Evolutionary conservation across 2,888 invertebrate species (phyloP).

Genomic region (Neoscelio sp.): DNA sequence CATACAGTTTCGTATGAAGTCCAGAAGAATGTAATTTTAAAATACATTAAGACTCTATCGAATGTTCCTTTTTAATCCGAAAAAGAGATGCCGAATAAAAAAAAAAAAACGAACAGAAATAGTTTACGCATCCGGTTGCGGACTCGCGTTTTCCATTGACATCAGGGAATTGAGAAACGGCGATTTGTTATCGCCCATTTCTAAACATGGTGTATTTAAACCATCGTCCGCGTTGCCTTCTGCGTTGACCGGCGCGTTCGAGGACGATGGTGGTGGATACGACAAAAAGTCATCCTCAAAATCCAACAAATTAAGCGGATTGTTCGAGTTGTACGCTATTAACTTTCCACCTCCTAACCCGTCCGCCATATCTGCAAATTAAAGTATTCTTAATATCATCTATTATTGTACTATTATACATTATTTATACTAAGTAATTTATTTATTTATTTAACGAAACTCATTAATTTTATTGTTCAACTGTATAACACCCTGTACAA

Average conservation of each 20-base stretch:
- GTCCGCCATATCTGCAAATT: constrained; percentile 27
- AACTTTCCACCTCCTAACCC: constrained; percentile 76
- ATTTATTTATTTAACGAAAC: no score
- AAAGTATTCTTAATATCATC: no score
- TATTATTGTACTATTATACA: no score
- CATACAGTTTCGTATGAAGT: no score
- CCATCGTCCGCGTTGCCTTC: constrained; percentile 51
- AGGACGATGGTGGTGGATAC: constrained; percentile 69
- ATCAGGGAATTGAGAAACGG: constrained; percentile 49
- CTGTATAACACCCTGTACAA: no score
- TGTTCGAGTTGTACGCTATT: constrained; percentile 75
- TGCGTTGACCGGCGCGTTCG: constrained; percentile 58
- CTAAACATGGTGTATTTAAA: constrained; percentile 11
- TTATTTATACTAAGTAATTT: no score
- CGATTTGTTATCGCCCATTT: constrained; percentile 42
- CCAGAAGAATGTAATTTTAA: neutral
- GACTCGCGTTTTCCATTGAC: constrained; percentile 34
- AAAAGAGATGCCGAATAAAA: constrained; percentile 5
- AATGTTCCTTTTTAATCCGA: constrained; percentile 32
- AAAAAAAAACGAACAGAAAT: no score
- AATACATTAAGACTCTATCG: constrained; percentile 10
- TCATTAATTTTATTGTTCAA: no score
- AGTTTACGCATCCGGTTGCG: constrained; percentile 28
- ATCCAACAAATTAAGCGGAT: constrained; percentile 75
- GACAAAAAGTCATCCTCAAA: constrained; percentile 79